Evolutionary conservation across 2,888 invertebrate genomes (phyloP).

Genomic region (Thymelicus lineola): DNA sequence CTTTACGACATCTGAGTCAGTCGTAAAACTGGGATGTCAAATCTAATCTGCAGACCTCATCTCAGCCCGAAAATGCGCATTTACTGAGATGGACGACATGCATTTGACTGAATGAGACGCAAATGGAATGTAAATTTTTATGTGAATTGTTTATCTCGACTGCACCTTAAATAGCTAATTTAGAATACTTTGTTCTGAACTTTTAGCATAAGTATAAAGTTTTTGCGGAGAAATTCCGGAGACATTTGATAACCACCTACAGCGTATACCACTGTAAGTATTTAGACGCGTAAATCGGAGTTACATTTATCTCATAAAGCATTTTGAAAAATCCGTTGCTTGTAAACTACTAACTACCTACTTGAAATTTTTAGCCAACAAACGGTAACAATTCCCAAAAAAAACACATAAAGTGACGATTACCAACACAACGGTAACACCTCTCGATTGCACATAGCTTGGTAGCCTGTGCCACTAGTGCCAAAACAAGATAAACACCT

Average conservation of each 20-base stretch:
- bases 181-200: conserved; percentile 5
- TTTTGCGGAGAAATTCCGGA: no score
- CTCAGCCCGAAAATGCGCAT: conserved; percentile 43
- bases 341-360: no score
- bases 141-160: background rate
- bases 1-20: conserved; percentile 45
- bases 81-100: conserved; percentile 40
- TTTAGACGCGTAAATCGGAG: no score
- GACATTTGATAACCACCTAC: no score
- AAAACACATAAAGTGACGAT: conserved; percentile 5
- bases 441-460: conserved; percentile 11
- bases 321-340: no score
- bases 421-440: conserved; percentile 23
- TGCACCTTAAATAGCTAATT: conserved; percentile 18
- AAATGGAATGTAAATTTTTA: conserved; percentile 4
- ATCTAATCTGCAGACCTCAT: conserved; percentile 47
- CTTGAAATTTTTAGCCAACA: background rate
- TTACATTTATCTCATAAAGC: no score
- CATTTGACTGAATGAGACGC: conserved; percentile 39
- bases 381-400: conserved; percentile 21
- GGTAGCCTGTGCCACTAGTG: conserved; percentile 17
- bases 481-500: conserved; percentile 41
- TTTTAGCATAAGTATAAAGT: no score
- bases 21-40: conserved; percentile 45
- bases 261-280: no score